Conservation (phyloP, 2,888 invertebrate species). For the Drosophila fungiperda region DNA sequence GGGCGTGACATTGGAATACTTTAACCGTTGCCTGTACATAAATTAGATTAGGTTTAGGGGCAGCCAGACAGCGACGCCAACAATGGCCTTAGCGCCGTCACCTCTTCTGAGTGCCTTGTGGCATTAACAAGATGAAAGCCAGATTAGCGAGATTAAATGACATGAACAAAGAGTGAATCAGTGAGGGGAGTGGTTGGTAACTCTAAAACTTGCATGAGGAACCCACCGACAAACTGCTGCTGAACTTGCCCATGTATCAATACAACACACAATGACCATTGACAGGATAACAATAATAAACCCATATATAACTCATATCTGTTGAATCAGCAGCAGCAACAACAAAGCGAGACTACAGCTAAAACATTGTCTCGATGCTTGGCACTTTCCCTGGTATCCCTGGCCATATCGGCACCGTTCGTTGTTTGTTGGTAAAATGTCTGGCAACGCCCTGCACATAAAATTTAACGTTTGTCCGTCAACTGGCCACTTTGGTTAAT, state of each 20-base stretch:
- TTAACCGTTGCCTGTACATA: slow-evolving; percentile 63
- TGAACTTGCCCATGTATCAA: slow-evolving; percentile 42
- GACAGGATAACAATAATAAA: slow-evolving; percentile 36
- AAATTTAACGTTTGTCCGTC: slow-evolving; percentile 78
- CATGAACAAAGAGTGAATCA: slow-evolving; percentile 15
- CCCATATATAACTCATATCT: slow-evolving; percentile 11
- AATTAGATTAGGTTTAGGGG: slow-evolving; percentile 69
- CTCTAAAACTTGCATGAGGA: neutral
- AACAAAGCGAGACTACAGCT: slow-evolving; percentile 23
- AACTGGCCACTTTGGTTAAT: slow-evolving; percentile 79
- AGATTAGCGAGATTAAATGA: slow-evolving; percentile 76
- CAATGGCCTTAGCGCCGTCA: slow-evolving; percentile 23
- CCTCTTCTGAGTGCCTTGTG: slow-evolving; percentile 29
- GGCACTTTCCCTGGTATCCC: slow-evolving; percentile 40
- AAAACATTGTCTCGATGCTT: slow-evolving; percentile 61
- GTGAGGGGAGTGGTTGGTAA: neutral
- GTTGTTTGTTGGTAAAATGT: slow-evolving; percentile 8
- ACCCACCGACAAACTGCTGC: neutral
- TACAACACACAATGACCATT: slow-evolving; percentile 46
- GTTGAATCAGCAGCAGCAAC: slow-evolving; percentile 16
- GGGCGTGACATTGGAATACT: slow-evolving; percentile 50
- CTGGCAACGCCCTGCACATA: slow-evolving; percentile 72
- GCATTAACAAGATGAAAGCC: slow-evolving; percentile 73
- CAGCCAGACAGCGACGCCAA: slow-evolving; percentile 11
- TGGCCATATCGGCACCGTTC: slow-evolving; percentile 1